Conservation (phyloP, 1,140 invertebrate genomes). For the Colletes latitarsis region DNA sequence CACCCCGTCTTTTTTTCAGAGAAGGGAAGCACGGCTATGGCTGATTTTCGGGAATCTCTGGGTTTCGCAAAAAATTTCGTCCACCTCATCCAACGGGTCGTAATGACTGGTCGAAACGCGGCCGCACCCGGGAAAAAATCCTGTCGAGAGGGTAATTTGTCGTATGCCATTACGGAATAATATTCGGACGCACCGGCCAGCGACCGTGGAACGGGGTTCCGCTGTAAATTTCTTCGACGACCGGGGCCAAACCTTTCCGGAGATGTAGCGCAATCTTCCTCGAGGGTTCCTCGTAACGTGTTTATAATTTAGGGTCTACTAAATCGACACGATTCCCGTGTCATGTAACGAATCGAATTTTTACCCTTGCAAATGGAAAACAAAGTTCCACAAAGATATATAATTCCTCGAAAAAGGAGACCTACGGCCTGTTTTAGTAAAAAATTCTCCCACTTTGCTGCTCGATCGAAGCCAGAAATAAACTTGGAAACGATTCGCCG, state of each 20-base stretch:
- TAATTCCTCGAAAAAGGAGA: too few species aligned
- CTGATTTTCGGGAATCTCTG: constrained; percentile 40
- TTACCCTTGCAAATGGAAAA: too few species aligned
- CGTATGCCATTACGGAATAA: constrained; percentile 47
- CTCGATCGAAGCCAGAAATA: too few species aligned
- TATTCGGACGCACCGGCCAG: constrained; percentile 15
- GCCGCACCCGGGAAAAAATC: constrained; percentile 19
- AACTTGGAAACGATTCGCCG: too few species aligned
- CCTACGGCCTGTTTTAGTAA: too few species aligned
- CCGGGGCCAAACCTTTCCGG: constrained; percentile 8
- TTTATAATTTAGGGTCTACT: background rate
- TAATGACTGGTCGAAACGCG: constrained; percentile 41
- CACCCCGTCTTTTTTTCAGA: background rate
- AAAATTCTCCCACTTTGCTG: too few species aligned
- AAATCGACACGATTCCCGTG: background rate
- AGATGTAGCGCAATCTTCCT: background rate
- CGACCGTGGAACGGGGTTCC: background rate
- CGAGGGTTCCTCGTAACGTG: background rate
- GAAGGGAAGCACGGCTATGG: constrained; percentile 43
- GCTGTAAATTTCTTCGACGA: constrained; percentile 22
- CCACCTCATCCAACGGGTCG: background rate
- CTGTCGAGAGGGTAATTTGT: constrained; percentile 37
- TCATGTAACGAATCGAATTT: too few species aligned
- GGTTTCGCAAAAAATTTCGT: constrained; percentile 20
- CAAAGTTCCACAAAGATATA: too few species aligned